These are phyloP conservation scores for Baccha elongata DNA, from an alignment of 2,888 invertebrate genomes.

Conservation along the genomic window DNA sequence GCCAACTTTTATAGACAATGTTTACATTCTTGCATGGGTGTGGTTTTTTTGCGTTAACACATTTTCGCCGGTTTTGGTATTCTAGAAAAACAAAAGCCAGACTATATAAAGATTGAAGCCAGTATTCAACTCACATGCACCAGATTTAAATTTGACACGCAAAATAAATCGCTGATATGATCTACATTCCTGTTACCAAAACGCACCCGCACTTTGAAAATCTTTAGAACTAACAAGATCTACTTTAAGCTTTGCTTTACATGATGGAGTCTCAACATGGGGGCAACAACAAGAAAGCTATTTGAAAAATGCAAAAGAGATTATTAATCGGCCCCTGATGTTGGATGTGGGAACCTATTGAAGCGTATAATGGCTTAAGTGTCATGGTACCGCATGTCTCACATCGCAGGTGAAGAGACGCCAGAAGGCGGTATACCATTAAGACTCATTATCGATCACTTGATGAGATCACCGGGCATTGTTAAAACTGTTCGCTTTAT, in stretches of 20 bases:
- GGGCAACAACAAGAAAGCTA: slow-evolving; percentile 10
- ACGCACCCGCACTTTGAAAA: slow-evolving; percentile 50
- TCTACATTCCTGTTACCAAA: slow-evolving; percentile 39
- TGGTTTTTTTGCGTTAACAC: slow-evolving; percentile 37
- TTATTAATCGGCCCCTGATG: not conserved
- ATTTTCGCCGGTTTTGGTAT: slow-evolving; percentile 25
- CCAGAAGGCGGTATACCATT: slow-evolving; percentile 43
- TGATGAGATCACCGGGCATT: slow-evolving; percentile 62
- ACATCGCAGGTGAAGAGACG: slow-evolving; percentile 21
- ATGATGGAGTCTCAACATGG: not conserved
- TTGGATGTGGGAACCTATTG: slow-evolving; percentile 39
- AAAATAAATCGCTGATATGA: slow-evolving; percentile 36
- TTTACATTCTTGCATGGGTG: slow-evolving; percentile 52
- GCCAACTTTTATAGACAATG: slow-evolving; percentile 26
- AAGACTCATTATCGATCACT: slow-evolving; percentile 66
- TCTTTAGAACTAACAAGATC: not conserved
- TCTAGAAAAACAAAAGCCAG: not conserved
- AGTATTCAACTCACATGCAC: slow-evolving; percentile 52
- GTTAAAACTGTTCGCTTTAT: slow-evolving; percentile 24
- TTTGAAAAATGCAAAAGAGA: slow-evolving; percentile 33
- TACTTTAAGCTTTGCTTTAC: too few relatives aligned
- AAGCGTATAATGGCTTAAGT: slow-evolving; percentile 45
- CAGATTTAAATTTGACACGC: slow-evolving; percentile 27
- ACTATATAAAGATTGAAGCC: slow-evolving; percentile 32
- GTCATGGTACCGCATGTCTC: slow-evolving; percentile 19